Conservation (phyloP, 1,140 invertebrate species). For the Pseudoatta argentina region DNA sequence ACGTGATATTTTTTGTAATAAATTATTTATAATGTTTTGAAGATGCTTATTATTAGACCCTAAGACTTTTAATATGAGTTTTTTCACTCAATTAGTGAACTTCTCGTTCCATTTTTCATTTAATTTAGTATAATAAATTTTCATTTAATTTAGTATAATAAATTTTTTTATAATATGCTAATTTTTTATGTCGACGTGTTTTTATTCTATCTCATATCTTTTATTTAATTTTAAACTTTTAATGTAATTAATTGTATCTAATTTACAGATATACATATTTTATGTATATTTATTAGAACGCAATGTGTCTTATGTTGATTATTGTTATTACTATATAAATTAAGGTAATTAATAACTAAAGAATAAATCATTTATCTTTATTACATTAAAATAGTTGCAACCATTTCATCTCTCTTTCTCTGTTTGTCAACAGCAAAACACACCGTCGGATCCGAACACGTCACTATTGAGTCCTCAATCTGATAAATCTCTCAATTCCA, state of each 20-base stretch:
- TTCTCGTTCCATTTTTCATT: too few relatives aligned
- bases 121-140: not conserved
- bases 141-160: not conserved
- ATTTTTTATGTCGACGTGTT: not conserved
- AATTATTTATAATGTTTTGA: too few relatives aligned
- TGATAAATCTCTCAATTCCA: slow-evolving; percentile 81
- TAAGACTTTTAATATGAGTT: too few relatives aligned
- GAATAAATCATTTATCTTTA: not conserved
- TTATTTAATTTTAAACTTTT: not conserved
- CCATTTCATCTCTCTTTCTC: not conserved
- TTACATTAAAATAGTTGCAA: not conserved
- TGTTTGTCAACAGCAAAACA: slow-evolving; percentile 75
- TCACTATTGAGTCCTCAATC: slow-evolving; percentile 83
- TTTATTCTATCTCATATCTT: not conserved
- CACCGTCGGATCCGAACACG: slow-evolving; percentile 81
- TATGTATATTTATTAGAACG: not conserved
- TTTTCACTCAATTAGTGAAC: too few relatives aligned
- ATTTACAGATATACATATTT: not conserved
- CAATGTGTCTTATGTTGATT: not conserved
- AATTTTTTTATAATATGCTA: not conserved
- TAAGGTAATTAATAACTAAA: not conserved
- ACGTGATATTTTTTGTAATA: too few relatives aligned
- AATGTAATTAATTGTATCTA: not conserved
- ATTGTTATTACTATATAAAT: not conserved
- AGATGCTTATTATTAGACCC: too few relatives aligned